Conservation (phyloP, 2,797 vertebrate genomes). For the Geotrypetes seraphini region DNA sequence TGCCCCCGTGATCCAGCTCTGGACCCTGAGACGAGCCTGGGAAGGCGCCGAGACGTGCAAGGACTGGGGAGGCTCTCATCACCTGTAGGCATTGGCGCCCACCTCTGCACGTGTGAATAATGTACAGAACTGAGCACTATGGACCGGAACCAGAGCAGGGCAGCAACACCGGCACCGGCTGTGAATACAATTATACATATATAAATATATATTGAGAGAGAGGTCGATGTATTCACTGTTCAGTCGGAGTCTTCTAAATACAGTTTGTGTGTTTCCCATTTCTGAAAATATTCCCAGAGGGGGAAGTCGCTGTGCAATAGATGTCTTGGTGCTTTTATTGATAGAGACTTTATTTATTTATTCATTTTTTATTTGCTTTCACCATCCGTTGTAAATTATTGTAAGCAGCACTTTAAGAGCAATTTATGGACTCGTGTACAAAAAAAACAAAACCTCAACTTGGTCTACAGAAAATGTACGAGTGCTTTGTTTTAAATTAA, state of each 20-base stretch:
- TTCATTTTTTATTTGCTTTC: slow-evolving; percentile 55
- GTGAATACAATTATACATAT: slow-evolving; percentile 38
- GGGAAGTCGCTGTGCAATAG: slow-evolving; percentile 88
- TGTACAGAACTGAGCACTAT: too few species aligned
- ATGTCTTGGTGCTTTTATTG: slow-evolving; percentile 66
- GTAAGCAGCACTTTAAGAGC: slow-evolving; percentile 84
- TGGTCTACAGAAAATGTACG: slow-evolving; percentile 4
- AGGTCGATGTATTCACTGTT: slow-evolving; percentile 22
- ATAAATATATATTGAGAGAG: slow-evolving; percentile 15
- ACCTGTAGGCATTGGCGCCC: slow-evolving; percentile 14
- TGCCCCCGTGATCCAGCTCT: slow-evolving; percentile 63
- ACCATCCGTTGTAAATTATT: slow-evolving; percentile 54
- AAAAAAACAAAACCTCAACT: slow-evolving; percentile 11
- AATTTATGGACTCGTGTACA: slow-evolving; percentile 28
- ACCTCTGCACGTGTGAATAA: slow-evolving; percentile 5
- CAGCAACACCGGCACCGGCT: too few species aligned
- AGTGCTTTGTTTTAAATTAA: not conserved
- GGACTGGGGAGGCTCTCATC: slow-evolving; percentile 14
- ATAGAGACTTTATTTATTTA: slow-evolving; percentile 55
- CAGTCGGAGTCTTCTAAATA: too few species aligned
- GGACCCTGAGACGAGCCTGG: not conserved
- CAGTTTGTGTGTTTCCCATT: slow-evolving; percentile 28
- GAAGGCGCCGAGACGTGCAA: slow-evolving; percentile 1
- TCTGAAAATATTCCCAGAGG: too few species aligned
- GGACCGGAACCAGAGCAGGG: too few species aligned